Base-by-base conservation (phyloP, 1,140 invertebrate genomes). In the Euwallacea fornicatus region DNA sequence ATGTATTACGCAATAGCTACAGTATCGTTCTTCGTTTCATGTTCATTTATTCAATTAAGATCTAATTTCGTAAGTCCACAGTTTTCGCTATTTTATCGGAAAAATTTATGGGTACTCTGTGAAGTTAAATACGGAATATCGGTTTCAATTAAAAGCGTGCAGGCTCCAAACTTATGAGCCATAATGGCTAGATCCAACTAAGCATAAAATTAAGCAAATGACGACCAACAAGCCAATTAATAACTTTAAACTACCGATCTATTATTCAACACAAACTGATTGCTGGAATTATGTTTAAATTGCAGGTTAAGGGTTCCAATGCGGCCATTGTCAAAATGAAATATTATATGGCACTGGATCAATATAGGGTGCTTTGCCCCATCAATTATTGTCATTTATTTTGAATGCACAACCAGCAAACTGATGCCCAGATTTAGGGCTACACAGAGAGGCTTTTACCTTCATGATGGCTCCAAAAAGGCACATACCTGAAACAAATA, bases 281-380 rank as follows among this genome's bases (percentile, higher is more conserved):
- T 6, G 6, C 9, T 50, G 9, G 46, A 50, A 50, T 50, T 50
- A 50, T 50, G 46, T 50, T 50, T 50, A 50, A 50, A 50, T 50
- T 50, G 46, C 46, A 50, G 46, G 46, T 50, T 50, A 50, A 50
- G 46, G 13, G 46, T 50, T 50, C 46, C 46, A 50, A 50, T 4
- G 46, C 46, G 46, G 46, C 46, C 46, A 50, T 50, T 50, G 46
- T 50, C 46, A 50, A 50, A 50, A 50, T 50, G 46, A 50, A 50
- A 50, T 50, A 50, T 50, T 50, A 50, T 50, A 50, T 13, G 46
- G 9, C 46, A 50, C 46, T 13, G 46, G 46, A 50, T 50, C 46
- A 50, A 50, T 50, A 50, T 2, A 10, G 46, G 13, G 46, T 10
- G 46, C 46, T 33, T 33, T 33, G 1, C 21, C 21, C 9, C 46